phyloP scores from a whole-genome alignment of 1,140 invertebrate species.

The Drosophila littoralis region DNA sequence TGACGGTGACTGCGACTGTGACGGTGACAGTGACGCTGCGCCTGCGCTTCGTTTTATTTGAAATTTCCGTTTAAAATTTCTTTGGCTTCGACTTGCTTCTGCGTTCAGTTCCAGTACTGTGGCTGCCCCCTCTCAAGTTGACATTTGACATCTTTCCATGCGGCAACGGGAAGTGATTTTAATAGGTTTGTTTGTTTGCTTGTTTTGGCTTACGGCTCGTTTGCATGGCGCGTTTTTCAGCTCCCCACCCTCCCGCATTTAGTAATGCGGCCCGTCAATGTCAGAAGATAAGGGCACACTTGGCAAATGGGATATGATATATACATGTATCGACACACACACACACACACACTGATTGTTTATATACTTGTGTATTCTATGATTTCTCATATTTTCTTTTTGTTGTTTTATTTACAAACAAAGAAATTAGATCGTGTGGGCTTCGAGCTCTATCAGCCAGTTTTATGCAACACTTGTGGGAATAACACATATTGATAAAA shows the following conservation, averaged over 20 bases:
- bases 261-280: constrained; percentile 43
- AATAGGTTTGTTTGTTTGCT: constrained; percentile 61
- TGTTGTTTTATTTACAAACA: constrained; percentile 60
- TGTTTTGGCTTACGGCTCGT: constrained; percentile 42
- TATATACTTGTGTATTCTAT: constrained; percentile 37
- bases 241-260: background rate
- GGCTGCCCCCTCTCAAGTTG: constrained; percentile 22
- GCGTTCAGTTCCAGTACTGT: constrained; percentile 5
- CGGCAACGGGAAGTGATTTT: constrained; percentile 69
- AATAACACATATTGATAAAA: constrained; percentile 60
- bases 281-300: constrained; percentile 67
- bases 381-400: constrained; percentile 59
- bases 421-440: constrained; percentile 60
- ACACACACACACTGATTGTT: constrained; percentile 6
- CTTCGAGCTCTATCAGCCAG: constrained; percentile 45
- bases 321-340: background rate
- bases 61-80: constrained; percentile 69
- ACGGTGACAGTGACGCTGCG: constrained; percentile 27
- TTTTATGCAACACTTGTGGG: constrained; percentile 68
- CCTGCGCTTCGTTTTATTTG: constrained; percentile 65
- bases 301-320: constrained; percentile 6
- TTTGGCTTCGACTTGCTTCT: constrained; percentile 43
- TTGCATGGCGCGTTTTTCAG: constrained; percentile 23
- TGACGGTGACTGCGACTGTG: constrained; percentile 6
- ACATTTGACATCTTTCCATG: constrained; percentile 70